Evolutionary conservation across 1,140 invertebrate species (phyloP).

Genomic region (Ridgeia piscesae): DNA sequence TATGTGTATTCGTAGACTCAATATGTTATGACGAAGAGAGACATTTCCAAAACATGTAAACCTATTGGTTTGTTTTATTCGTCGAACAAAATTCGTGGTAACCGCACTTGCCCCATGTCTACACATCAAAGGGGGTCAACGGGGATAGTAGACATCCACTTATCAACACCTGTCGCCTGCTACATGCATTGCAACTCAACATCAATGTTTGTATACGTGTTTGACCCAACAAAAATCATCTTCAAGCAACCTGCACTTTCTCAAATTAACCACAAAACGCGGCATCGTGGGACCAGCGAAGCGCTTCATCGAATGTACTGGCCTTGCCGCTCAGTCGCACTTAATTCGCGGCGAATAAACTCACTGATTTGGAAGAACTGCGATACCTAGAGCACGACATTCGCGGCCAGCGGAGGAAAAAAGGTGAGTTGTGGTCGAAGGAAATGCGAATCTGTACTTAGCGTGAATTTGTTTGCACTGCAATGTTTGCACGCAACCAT

Average conservation of each 20-base stretch:
- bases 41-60: neutral
- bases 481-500: neutral
- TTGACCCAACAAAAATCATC: neutral
- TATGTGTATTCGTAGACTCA: neutral
- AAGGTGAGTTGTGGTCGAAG: neutral
- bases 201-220: neutral
- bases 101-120: neutral
- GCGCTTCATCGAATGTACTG: neutral
- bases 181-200: neutral
- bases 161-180: neutral
- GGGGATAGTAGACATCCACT: neutral
- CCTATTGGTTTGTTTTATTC: neutral
- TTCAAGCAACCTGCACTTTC: neutral
- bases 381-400: neutral
- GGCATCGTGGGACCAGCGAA: neutral
- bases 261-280: constrained; percentile 5
- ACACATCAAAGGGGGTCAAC: neutral
- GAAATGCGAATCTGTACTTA: neutral
- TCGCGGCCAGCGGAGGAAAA: neutral
- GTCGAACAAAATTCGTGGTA: neutral
- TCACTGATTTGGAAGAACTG: neutral
- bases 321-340: neutral
- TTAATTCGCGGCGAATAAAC: neutral
- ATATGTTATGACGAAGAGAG: neutral
- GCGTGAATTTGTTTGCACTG: neutral